These are phyloP conservation scores for Steromphala cineraria DNA, from an alignment of 2,888 invertebrate species.

Conservation along the genomic window DNA sequence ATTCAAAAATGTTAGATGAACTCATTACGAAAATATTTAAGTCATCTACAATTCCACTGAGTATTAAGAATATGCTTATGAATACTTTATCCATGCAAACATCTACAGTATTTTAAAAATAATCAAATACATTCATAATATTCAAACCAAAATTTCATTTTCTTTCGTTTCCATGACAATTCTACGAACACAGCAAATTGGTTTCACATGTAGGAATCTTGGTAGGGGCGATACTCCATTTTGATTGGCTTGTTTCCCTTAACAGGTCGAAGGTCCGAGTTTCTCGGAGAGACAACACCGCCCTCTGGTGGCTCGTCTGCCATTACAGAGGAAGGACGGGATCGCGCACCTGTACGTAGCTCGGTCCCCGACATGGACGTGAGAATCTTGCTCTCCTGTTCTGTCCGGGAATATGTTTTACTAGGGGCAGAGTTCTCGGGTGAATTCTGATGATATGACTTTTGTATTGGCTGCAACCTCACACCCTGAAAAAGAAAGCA, in stretches of 20 bases:
- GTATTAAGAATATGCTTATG: too few species aligned
- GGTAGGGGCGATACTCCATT: neutral
- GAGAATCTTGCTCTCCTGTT: conserved; percentile 6
- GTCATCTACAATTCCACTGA: too few species aligned
- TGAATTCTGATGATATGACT: conserved; percentile 21
- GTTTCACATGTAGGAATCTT: conserved; percentile 12
- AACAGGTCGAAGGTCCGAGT: conserved; percentile 30
- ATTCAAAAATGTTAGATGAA: too few species aligned
- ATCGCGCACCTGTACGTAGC: conserved; percentile 16
- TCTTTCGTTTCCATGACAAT: neutral
- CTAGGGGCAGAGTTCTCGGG: neutral
- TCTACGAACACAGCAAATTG: neutral
- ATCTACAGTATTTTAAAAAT: too few species aligned
- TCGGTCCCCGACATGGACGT: conserved; percentile 8
- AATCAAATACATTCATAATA: too few species aligned
- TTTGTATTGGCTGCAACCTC: conserved; percentile 53
- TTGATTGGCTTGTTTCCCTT: conserved; percentile 24
- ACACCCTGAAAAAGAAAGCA: conserved; percentile 40
- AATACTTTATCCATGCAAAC: too few species aligned
- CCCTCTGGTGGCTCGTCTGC: conserved; percentile 23
- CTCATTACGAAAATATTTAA: too few species aligned
- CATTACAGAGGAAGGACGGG: conserved; percentile 22
- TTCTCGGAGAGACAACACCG: conserved; percentile 20
- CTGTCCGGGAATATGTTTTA: conserved; percentile 11
- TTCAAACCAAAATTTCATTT: too few species aligned